Conservation (phyloP, 2,797 vertebrate genomes). For the Xenops minutus region DNA sequence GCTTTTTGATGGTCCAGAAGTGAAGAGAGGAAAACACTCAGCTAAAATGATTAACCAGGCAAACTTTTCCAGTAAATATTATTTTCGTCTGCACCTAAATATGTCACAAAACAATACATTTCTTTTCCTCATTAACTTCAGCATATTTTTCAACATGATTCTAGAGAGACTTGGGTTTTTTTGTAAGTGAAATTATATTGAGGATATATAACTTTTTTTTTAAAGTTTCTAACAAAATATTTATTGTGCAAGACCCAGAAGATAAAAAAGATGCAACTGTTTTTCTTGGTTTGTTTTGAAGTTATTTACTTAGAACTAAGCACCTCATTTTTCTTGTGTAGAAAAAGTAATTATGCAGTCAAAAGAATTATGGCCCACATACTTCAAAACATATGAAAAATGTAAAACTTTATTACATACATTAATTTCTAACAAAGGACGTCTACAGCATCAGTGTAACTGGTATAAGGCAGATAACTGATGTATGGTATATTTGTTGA, state of each 20-base stretch:
- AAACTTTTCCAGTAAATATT: neutral
- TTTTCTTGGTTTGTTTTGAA: constrained; percentile 78
- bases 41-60: constrained; percentile 27
- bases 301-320: constrained; percentile 82
- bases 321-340: constrained; percentile 82
- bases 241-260: constrained; percentile 68
- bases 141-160: constrained; percentile 3
- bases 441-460: constrained; percentile 75
- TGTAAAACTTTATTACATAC: constrained; percentile 85
- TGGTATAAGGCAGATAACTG: constrained; percentile 76
- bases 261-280: constrained; percentile 77
- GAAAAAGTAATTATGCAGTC: constrained; percentile 84
- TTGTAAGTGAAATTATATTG: constrained; percentile 13
- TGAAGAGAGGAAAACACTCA: neutral
- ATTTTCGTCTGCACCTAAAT: constrained; percentile 10
- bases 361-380: constrained; percentile 81
- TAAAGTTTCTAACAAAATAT: constrained; percentile 73
- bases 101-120: neutral
- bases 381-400: constrained; percentile 85
- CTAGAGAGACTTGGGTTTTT: neutral
- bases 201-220: constrained; percentile 18
- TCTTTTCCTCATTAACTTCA: constrained; percentile 33
- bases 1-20: neutral
- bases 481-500: constrained; percentile 70
- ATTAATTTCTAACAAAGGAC: constrained; percentile 83